phyloP scores from a whole-genome alignment of 2,797 vertebrate genomes.

The Pseudochirops corinnae region DNA sequence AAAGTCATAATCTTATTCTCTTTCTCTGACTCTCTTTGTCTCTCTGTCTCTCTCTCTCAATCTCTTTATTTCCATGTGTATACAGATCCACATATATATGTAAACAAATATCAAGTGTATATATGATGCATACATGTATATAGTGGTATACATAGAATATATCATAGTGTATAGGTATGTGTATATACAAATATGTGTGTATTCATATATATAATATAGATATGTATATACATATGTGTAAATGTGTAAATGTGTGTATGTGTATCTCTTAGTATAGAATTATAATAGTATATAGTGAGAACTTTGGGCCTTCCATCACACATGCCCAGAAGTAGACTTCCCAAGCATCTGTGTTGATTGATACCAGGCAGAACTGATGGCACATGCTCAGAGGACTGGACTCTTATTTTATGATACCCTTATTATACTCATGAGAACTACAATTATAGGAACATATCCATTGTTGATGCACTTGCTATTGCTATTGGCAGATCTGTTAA shows the following conservation, averaged over 20 bases:
- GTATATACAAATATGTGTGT: no score
- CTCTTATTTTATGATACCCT: neutral
- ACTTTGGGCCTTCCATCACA: neutral
- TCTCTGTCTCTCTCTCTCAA: neutral
- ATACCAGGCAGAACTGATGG: neutral
- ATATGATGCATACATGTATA: neutral
- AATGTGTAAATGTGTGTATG: no score
- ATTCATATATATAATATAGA: no score
- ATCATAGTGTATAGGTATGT: no score
- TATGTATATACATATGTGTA: no score
- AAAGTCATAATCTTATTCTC: neutral
- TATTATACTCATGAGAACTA: neutral
- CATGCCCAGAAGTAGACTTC: neutral
- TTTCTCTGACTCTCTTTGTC: neutral
- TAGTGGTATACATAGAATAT: no score
- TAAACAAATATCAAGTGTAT: neutral
- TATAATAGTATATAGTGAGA: neutral
- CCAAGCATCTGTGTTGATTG: neutral
- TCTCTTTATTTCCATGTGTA: neutral
- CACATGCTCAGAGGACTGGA: neutral
- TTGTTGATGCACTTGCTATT: neutral
- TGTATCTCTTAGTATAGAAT: neutral
- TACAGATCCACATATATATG: neutral
- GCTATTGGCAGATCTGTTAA: constrained; percentile 43
- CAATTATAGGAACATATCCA: neutral